phyloP scores from a whole-genome alignment of 2,797 vertebrate species.

The Spea hammondii region DNA sequence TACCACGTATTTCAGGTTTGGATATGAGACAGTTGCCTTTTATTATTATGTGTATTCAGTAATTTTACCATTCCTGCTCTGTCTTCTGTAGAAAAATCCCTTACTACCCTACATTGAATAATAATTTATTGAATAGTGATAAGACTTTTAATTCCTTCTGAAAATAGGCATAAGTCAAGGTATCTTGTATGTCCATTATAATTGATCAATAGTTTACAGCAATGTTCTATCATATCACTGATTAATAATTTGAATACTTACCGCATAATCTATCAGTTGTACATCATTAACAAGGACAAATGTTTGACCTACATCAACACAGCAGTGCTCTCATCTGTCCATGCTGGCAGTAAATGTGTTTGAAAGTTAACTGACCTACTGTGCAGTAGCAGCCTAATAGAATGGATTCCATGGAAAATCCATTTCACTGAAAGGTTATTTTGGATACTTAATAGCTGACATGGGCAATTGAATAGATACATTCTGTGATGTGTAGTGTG shows the following conservation, averaged over 20 bases:
- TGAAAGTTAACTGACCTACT: neutral
- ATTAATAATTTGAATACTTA: neutral
- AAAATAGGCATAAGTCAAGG: too few species aligned
- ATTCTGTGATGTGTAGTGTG: neutral
- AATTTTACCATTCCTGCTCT: too few species aligned
- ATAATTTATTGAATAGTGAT: too few species aligned
- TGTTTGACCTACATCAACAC: constrained; percentile 1
- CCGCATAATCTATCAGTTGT: neutral
- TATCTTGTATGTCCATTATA: too few species aligned
- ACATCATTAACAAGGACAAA: constrained; percentile 10
- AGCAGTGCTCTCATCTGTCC: neutral
- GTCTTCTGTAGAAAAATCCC: too few species aligned
- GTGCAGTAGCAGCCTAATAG: neutral
- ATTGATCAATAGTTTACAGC: neutral
- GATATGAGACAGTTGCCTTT: too few species aligned
- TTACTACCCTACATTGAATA: too few species aligned
- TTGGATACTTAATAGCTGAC: constrained; percentile 13
- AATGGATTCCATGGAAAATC: constrained; percentile 8
- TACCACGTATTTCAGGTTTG: too few species aligned
- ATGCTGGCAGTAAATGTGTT: neutral
- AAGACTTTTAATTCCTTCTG: too few species aligned
- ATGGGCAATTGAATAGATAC: constrained; percentile 10
- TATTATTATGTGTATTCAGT: too few species aligned
- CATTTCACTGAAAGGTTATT: neutral
- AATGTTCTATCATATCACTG: neutral